Conservation (phyloP, 2,888 invertebrate species). For the Chymomyza procnemis region DNA sequence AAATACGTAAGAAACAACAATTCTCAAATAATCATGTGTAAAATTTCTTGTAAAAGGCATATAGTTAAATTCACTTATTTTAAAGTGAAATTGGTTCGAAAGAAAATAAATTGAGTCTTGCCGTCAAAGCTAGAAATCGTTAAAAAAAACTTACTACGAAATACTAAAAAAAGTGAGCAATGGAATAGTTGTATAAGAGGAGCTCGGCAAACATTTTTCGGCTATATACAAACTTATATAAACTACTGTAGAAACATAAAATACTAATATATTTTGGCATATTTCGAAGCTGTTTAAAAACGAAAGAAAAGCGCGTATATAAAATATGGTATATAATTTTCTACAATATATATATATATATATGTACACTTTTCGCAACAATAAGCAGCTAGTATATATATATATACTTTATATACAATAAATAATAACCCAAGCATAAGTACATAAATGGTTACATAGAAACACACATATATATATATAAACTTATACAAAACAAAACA, state of each 20-base stretch:
- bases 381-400: slow-evolving; percentile 12
- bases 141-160: too few species aligned
- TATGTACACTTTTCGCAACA: slow-evolving; percentile 4
- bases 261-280: not conserved
- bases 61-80: too few species aligned
- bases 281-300: slow-evolving; percentile 11
- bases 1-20: too few species aligned
- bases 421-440: not conserved
- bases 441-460: not conserved
- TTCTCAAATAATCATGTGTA: too few species aligned
- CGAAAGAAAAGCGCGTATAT: slow-evolving; percentile 15
- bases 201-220: not conserved
- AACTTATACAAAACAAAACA: slow-evolving; percentile 16
- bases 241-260: not conserved
- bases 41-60: too few species aligned
- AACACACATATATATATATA: slow-evolving; percentile 1
- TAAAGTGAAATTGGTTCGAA: too few species aligned
- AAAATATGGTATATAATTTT: slow-evolving; percentile 33
- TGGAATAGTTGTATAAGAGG: too few species aligned
- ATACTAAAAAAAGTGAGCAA: too few species aligned
- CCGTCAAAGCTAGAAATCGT: too few species aligned
- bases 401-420: slow-evolving; percentile 20
- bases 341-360: too few species aligned
- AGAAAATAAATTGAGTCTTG: too few species aligned
- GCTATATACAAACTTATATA: not conserved